phyloP scores from a whole-genome alignment of 1,140 invertebrate species.

The Holcopasites calliopsidis region DNA sequence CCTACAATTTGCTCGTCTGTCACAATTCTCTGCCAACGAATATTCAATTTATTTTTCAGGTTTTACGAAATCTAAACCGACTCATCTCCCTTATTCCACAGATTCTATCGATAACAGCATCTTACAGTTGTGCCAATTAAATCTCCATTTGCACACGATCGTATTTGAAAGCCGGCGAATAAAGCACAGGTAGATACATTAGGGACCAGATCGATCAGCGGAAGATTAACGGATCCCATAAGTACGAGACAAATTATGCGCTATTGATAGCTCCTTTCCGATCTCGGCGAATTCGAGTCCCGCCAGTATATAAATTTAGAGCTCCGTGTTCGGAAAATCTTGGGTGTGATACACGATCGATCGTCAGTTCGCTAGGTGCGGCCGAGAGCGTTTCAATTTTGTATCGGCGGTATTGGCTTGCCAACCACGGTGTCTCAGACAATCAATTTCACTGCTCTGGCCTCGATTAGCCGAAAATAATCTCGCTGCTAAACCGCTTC shows the following conservation, averaged over 20 bases:
- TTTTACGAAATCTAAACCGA: neutral
- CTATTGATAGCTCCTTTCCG: constrained; percentile 12
- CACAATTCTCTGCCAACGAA: neutral
- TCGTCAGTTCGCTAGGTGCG: neutral
- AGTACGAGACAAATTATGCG: constrained; percentile 32
- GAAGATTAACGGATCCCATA: constrained; percentile 11
- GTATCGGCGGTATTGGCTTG: constrained; percentile 29
- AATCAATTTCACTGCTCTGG: constrained; percentile 31
- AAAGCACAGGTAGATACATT: neutral
- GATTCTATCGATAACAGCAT: neutral
- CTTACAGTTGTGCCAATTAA: neutral
- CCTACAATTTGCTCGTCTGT: neutral
- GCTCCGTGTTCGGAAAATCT: constrained; percentile 17
- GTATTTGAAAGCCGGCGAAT: neutral
- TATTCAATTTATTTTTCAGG: neutral
- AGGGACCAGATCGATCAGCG: neutral
- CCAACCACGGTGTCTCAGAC: constrained; percentile 19
- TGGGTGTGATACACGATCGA: neutral
- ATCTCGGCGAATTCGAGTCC: constrained; percentile 4
- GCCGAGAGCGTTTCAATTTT: constrained; percentile 9
- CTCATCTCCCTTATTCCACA: neutral
- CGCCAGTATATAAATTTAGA: constrained; percentile 30
- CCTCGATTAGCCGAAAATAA: constrained; percentile 33
- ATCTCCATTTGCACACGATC: neutral
- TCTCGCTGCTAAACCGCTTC: neutral